Conservation (phyloP, 2,797 vertebrate species). For the Sylvia borin region DNA sequence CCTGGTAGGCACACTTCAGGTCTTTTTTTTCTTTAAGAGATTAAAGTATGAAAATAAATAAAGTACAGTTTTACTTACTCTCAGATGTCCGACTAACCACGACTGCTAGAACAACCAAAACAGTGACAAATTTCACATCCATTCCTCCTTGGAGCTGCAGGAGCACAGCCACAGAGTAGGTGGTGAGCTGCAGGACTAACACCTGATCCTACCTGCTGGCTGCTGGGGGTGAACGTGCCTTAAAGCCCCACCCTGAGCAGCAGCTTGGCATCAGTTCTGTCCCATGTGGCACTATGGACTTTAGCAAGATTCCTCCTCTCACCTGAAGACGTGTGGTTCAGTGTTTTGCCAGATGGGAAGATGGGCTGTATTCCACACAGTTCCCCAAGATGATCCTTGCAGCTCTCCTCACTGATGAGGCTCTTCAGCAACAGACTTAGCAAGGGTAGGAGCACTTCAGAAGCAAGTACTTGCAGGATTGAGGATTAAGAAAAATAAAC, state of each 20-base stretch:
- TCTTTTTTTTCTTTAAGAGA: not conserved
- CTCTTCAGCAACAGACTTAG: not conserved
- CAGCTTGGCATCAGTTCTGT: not conserved
- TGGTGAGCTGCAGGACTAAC: not conserved
- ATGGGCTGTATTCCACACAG: fast-evolving
- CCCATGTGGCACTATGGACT: not conserved
- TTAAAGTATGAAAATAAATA: not conserved
- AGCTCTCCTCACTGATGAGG: not conserved
- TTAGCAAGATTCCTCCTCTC: not conserved
- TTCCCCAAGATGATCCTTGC: fast-evolving
- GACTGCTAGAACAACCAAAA: slow-evolving; percentile 3
- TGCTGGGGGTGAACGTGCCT: not conserved
- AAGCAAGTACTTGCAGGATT: not conserved
- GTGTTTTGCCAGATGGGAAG: not conserved
- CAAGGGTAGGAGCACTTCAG: not conserved
- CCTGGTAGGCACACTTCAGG: not conserved
- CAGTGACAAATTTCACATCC: not conserved
- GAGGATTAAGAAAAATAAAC: not conserved
- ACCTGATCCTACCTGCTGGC: not conserved
- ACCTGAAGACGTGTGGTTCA: fast-evolving
- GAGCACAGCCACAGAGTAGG: not conserved
- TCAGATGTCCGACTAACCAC: not conserved
- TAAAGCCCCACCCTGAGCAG: slow-evolving; percentile 56
- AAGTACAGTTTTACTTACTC: slow-evolving; percentile 55
- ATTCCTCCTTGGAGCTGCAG: not conserved